phyloP scores from a whole-genome alignment of 1,140 invertebrate genomes.

The silkworm (Bombyx mori) region ASM3026992v2 NC_085115.1:15199001-15199500 shows the following conservation, averaged over 20 bases:
- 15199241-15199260: constrained; percentile 66
- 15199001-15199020: constrained; percentile 74
- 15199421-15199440: constrained; percentile 72
- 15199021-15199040: constrained; percentile 72
- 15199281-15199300: constrained; percentile 75
- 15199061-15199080: constrained; percentile 77
- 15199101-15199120: constrained; percentile 78
- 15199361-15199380: constrained; percentile 30
- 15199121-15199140: constrained; percentile 78
- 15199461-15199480: constrained; percentile 60
- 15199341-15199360: constrained; percentile 64
- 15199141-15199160: constrained; percentile 80
- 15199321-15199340: constrained; percentile 67
- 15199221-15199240: constrained; percentile 78
- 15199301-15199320: constrained; percentile 77
- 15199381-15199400: constrained; percentile 29
- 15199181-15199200: constrained; percentile 78
- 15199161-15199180: constrained; percentile 78
- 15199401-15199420: constrained; percentile 33
- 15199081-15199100: constrained; percentile 76
- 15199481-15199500: constrained; percentile 64
- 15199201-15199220: constrained; percentile 77
- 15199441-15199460: constrained; percentile 83
- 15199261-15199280: constrained; percentile 71
- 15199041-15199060: constrained; percentile 70